A percentile compares a stretch with the other conserved stretches of the same genome.
Conservation (phyloP, 2,113 vertebrate species). For the Macroglossus sobrinus region DNA sequence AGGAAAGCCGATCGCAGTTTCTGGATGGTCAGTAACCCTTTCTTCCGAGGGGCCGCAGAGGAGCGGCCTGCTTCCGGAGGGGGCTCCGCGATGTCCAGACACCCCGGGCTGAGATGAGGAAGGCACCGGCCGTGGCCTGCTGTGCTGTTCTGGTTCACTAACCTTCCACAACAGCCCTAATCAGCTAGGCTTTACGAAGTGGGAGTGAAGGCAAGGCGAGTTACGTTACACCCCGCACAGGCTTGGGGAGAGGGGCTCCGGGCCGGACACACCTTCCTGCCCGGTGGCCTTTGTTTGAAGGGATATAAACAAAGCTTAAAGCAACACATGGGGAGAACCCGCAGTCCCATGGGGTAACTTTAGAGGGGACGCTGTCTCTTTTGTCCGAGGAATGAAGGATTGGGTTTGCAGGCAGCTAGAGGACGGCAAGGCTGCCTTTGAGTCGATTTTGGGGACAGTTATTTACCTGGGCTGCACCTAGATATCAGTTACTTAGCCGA, state of each 20-base stretch:
- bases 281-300: slow-evolving; percentile 38
- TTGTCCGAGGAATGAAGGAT: not conserved
- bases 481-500: not conserved
- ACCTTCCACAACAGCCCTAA: slow-evolving; percentile 41
- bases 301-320: slow-evolving; percentile 48
- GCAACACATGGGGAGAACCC: not conserved
- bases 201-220: not conserved
- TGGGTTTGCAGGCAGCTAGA: not conserved
- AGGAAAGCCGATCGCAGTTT: slow-evolving; percentile 51
- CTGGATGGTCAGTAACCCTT: slow-evolving; percentile 49
- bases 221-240: not conserved
- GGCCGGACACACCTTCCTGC: not conserved
- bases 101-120: slow-evolving; percentile 30
- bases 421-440: not conserved
- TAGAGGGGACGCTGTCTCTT: slow-evolving; percentile 34
- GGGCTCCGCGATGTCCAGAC: not conserved
- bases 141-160: slow-evolving; percentile 28
- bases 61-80: slow-evolving; percentile 7
- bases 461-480: slow-evolving; percentile 43
- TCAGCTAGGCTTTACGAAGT: slow-evolving; percentile 21
- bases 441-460: not conserved
- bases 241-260: not conserved
- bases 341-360: not conserved
- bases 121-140: not conserved
- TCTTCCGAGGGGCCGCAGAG: not conserved